phyloP scores from a whole-genome alignment of 2,797 vertebrate genomes.

The Ctenosaura bakeri region DNA sequence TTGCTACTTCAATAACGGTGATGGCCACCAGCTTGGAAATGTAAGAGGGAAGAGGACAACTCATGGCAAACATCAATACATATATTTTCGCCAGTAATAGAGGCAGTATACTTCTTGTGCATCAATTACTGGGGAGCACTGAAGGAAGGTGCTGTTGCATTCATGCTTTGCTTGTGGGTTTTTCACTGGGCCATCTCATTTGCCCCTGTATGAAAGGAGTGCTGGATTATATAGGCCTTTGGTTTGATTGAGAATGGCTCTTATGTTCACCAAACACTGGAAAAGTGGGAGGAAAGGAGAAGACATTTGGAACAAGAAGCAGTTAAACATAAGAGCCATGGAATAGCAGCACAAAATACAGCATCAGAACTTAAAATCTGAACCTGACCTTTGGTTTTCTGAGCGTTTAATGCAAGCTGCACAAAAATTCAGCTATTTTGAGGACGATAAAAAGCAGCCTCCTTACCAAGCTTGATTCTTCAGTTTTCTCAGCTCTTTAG shows the following conservation, averaged over 20 bases:
- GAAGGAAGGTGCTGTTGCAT: too few relatives aligned
- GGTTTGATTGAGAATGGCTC: not conserved
- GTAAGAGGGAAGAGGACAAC: too few relatives aligned
- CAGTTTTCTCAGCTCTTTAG: slow-evolving; percentile 97
- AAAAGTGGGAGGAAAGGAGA: not conserved
- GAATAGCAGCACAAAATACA: not conserved
- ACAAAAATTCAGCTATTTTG: not conserved
- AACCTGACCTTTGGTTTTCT: too few relatives aligned
- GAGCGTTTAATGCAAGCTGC: not conserved
- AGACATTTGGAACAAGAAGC: not conserved
- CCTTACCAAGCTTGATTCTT: slow-evolving; percentile 96
- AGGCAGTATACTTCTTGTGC: too few relatives aligned
- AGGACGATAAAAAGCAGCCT: not conserved
- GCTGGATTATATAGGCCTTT: not conserved
- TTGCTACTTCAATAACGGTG: too few relatives aligned
- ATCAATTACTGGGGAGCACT: too few relatives aligned
- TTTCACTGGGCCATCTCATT: not conserved
- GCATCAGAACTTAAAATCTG: not conserved
- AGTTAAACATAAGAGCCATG: not conserved
- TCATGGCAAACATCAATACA: too few relatives aligned
- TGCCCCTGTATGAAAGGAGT: not conserved
- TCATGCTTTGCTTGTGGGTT: not conserved
- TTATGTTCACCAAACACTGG: not conserved
- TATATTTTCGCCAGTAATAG: too few relatives aligned
- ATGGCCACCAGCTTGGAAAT: too few relatives aligned